Percentiles rank a stretch among this genome's conserved stretches.
These are phyloP conservation scores for Cephus runcator DNA, from an alignment of 2,888 invertebrate genomes.

Conservation along the genomic window DNA sequence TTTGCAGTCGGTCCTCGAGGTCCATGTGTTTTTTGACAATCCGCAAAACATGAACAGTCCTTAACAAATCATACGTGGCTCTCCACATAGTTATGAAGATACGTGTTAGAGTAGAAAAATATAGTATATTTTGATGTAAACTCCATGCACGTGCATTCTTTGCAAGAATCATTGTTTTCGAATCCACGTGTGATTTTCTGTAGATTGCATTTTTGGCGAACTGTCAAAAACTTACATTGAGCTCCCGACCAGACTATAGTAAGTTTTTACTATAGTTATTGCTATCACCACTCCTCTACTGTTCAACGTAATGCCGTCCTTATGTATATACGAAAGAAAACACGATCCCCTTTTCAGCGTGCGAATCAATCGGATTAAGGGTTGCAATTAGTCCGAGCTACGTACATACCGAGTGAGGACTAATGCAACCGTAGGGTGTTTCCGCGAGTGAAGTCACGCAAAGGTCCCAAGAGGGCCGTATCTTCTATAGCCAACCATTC, in stretches of 20 bases:
- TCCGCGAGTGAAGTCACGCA: conserved; percentile 23
- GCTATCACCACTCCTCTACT: neutral
- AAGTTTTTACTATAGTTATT: neutral
- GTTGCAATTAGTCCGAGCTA: neutral
- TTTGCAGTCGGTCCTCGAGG: neutral
- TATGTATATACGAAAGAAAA: neutral
- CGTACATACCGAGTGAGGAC: neutral
- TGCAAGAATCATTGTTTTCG: too few species aligned
- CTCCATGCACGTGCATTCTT: too few species aligned
- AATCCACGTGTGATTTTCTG: neutral
- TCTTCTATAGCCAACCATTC: conserved; percentile 8
- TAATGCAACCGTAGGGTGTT: neutral
- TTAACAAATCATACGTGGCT: neutral
- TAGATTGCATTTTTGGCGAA: neutral
- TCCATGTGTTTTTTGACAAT: too few species aligned
- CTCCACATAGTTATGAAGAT: too few species aligned
- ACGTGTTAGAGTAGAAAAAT: too few species aligned
- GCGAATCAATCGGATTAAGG: neutral
- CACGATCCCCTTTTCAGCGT: neutral
- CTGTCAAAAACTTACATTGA: neutral
- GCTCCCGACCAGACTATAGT: neutral
- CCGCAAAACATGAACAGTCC: neutral
- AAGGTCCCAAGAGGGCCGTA: conserved; percentile 25
- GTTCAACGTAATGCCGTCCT: neutral
- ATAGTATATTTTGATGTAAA: too few species aligned